Evolutionary conservation across 2,113 vertebrate species (phyloP).

Genomic region (Poeciliopsis prolifica): DNA sequence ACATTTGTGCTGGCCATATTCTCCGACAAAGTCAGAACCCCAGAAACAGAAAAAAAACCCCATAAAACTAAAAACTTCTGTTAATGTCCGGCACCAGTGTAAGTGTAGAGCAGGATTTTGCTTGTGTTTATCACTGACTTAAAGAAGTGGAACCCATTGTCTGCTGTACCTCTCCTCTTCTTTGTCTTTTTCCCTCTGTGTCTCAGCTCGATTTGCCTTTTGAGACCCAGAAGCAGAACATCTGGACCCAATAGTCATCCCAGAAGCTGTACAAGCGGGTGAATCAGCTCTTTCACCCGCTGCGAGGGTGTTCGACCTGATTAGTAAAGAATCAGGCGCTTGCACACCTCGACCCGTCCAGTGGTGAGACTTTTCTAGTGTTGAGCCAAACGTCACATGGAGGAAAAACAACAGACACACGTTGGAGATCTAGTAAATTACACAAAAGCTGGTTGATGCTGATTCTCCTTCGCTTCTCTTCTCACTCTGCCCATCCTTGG

Average conservation of each 20-base stretch:
- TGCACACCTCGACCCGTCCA: slow-evolving; percentile 28
- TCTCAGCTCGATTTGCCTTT: slow-evolving; percentile 27
- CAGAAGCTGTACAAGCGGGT: neutral
- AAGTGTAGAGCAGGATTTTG: slow-evolving; percentile 27
- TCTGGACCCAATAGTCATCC: slow-evolving; percentile 10
- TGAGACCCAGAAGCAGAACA: slow-evolving; percentile 7
- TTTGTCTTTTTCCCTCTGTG: neutral
- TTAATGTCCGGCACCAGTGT: slow-evolving; percentile 55
- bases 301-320: slow-evolving; percentile 18
- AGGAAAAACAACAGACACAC: slow-evolving; percentile 47
- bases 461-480: slow-evolving; percentile 52
- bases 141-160: slow-evolving; percentile 3
- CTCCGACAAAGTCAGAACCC: slow-evolving; percentile 36
- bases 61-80: neutral
- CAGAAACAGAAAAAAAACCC: slow-evolving; percentile 21
- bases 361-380: slow-evolving; percentile 33
- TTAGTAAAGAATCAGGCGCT: neutral
- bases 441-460: slow-evolving; percentile 54
- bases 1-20: slow-evolving; percentile 38
- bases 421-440: slow-evolving; percentile 66
- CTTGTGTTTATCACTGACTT: slow-evolving; percentile 21
- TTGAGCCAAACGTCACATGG: slow-evolving; percentile 33
- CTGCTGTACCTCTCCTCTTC: neutral
- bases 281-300: slow-evolving; percentile 18
- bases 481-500: slow-evolving; percentile 65